These are phyloP conservation scores for Rhinoraja longicauda DNA, from an alignment of 2,797 vertebrate species.

Conservation along the genomic window DNA sequence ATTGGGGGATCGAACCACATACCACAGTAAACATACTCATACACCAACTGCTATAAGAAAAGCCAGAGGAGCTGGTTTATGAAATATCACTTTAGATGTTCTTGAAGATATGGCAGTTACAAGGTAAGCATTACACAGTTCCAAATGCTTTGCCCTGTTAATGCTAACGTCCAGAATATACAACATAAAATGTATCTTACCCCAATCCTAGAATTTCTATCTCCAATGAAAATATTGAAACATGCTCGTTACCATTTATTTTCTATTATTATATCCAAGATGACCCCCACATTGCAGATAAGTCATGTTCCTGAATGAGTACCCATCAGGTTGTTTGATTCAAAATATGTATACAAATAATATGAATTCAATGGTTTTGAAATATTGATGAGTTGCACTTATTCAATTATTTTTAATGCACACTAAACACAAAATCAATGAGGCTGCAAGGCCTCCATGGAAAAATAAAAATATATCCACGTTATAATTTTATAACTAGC, in stretches of 20 bases:
- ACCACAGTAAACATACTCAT: not conserved
- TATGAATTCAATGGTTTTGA: not conserved
- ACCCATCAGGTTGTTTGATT: not conserved
- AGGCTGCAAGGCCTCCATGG: not conserved
- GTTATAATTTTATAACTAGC: not conserved
- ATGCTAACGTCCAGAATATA: not conserved
- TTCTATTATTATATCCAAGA: not conserved
- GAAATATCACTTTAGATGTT: not conserved
- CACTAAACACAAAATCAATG: not conserved
- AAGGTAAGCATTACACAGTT: too few species aligned
- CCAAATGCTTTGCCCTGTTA: not conserved
- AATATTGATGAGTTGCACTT: not conserved
- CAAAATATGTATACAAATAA: not conserved
- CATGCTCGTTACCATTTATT: not conserved
- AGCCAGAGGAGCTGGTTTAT: not conserved
- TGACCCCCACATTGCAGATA: too few species aligned
- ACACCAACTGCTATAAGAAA: not conserved
- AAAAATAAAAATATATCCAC: constrained; percentile 7
- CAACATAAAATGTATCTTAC: not conserved
- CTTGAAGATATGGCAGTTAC: not conserved
- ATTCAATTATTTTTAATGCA: not conserved
- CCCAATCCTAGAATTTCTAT: not conserved
- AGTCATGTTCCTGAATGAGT: not conserved
- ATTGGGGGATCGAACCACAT: not conserved
- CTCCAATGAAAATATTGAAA: not conserved